These are phyloP conservation scores for Phocoena sinus DNA, from an alignment of 2,113 vertebrate genomes.

Conservation along the genomic window DNA sequence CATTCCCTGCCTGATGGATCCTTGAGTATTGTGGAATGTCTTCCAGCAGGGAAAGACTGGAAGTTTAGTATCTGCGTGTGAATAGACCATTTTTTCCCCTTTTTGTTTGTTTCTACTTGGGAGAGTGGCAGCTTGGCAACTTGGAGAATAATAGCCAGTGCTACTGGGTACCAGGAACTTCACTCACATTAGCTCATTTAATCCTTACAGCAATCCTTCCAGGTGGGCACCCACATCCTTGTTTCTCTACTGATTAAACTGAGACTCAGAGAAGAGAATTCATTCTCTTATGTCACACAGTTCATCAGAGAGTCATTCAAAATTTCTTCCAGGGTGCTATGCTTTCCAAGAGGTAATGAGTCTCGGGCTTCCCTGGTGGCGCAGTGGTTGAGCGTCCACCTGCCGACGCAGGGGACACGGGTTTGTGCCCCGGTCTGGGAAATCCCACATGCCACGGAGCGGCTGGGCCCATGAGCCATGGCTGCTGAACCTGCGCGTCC, in stretches of 20 bases:
- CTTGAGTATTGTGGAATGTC: too few species aligned
- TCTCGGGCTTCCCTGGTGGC: neutral
- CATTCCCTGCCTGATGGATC: neutral
- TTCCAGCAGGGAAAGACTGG: neutral
- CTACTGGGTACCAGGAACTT: neutral
- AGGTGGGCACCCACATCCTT: neutral
- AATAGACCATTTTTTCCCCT: neutral
- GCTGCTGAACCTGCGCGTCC: too few species aligned
- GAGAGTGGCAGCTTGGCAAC: neutral
- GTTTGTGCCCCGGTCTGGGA: too few species aligned
- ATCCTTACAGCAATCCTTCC: neutral
- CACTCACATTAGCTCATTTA: neutral
- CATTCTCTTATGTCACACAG: neutral
- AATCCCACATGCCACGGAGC: too few species aligned
- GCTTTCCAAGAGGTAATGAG: neutral
- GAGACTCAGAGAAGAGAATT: neutral
- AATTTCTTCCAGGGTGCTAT: neutral
- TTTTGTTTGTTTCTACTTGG: neutral
- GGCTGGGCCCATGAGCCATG: rapidly evolving
- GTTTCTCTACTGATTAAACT: neutral
- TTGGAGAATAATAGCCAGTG: neutral
- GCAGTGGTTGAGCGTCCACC: too few species aligned
- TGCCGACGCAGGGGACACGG: too few species aligned
- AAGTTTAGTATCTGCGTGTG: neutral
- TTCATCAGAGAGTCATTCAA: neutral